Conservation (phyloP, 2,113 vertebrate genomes). For the Centrocercus urophasianus region DNA sequence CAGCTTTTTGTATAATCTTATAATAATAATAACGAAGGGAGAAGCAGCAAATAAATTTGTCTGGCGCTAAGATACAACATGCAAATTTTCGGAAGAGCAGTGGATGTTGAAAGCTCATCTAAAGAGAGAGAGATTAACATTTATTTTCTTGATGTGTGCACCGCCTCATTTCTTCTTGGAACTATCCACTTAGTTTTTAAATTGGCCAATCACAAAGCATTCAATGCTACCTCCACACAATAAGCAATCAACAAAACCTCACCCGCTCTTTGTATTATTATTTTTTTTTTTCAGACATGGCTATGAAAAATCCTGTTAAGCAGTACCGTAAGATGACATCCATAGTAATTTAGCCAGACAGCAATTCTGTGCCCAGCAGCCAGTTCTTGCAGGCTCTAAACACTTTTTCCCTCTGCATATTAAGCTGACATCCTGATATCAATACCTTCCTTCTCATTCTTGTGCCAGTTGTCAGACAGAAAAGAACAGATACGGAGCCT, state of each 20-base stretch:
- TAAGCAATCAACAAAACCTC: background rate
- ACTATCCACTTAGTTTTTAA: background rate
- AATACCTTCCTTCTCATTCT: slow-evolving; percentile 3
- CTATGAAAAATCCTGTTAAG: slow-evolving; percentile 4
- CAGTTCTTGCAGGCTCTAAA: background rate
- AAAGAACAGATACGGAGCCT: background rate
- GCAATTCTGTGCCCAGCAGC: background rate
- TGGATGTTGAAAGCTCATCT: background rate
- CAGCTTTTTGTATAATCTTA: slow-evolving; percentile 12
- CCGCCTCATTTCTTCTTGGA: background rate
- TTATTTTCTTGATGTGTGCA: background rate
- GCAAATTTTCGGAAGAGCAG: slow-evolving; percentile 4
- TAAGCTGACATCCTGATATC: background rate
- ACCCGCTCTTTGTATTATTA: background rate
- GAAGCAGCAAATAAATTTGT: slow-evolving; percentile 23
- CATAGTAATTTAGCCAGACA: background rate
- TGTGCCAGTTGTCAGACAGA: background rate
- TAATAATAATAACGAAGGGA: background rate
- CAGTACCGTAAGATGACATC: background rate
- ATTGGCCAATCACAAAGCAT: background rate
- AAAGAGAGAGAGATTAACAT: background rate
- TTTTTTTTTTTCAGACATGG: background rate
- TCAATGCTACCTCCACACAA: background rate
- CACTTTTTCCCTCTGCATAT: background rate
- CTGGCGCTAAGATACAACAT: background rate